Base-by-base conservation (phyloP, 2,888 invertebrate species). In the Eupithecia abbreviata region DNA sequence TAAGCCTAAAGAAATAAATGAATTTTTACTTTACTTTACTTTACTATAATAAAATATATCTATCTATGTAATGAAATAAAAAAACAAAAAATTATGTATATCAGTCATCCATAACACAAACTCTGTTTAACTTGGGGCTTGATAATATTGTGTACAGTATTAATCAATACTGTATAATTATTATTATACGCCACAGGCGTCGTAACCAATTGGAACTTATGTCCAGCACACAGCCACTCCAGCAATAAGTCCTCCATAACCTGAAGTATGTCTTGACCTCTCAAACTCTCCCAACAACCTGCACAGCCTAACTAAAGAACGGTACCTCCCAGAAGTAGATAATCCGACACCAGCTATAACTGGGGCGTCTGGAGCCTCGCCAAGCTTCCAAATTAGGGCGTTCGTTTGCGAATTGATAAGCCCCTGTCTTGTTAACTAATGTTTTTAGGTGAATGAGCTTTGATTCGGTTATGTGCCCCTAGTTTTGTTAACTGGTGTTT, bases 341-440 rank as follows among this genome's bases (percentile, higher is more conserved):
- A 78, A 78, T 76, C 76, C 72, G 73, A 76, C 75, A 71, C 47
- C 68, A 67, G 58, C 47, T 71, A 75, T 71, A 78, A 69, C 73
- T 75, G 66, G 69, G 41, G 62, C 72, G 65, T 77, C 85, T 89
- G 89, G 90, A 84, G 75, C 74, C 15, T 41, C 75, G 88, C 89
- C 89, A 90, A 81, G 81, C 83, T 81, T 80, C 79, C 82, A 81
- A 89, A 90, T 89, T 89, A 88, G 89, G 85, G 83, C 88, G 85
- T 89, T 90, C 87, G 86, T 87, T 89, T 86, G 84, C 85, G 85
- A 89, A 90, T 18, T 89, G 89, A 89, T 90, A 90, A 90, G 87
- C 85, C 71, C 41, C 42, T 45, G 69, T 72, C 74, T 77, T 51
- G 77, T 74, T 74, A 72, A 77, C 74, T 72, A 65, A 72, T 72